Percentiles rank a stretch among this genome's conserved stretches.
Evolutionary conservation across 2,797 vertebrate genomes (phyloP).

Genomic region (Podargus strigoides): DNA sequence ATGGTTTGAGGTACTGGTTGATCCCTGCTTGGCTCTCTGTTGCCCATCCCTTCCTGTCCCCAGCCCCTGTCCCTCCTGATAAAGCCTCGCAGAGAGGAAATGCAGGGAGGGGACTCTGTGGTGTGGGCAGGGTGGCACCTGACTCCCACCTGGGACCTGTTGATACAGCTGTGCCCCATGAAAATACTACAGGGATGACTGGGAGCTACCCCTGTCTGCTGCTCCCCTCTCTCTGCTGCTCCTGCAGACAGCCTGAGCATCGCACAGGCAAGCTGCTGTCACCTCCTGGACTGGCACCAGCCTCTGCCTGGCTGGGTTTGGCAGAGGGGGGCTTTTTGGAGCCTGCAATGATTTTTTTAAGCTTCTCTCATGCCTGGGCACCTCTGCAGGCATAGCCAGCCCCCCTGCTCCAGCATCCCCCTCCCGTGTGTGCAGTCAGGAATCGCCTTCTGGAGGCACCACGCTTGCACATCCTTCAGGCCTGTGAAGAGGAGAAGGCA

Average conservation of each 20-base stretch:
- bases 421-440: accelerated
- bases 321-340: not conserved
- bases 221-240: not conserved
- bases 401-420: not conserved
- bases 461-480: accelerated
- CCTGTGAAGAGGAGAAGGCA: accelerated
- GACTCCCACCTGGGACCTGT: not conserved
- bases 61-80: not conserved
- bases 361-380: not conserved
- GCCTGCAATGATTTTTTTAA: not conserved
- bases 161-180: too few relatives aligned
- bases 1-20: too few relatives aligned
- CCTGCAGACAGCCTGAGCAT: not conserved
- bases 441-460: not conserved
- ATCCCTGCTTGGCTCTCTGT: not conserved
- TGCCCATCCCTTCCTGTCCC: not conserved
- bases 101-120: not conserved
- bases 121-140: not conserved
- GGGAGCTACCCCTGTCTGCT: not conserved
- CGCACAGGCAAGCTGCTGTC: too few relatives aligned
- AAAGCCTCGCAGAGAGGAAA: not conserved
- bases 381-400: not conserved
- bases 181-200: not conserved
- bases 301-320: not conserved
- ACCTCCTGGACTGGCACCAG: not conserved